Evolutionary conservation across 30 jellyfish, hydroid and myxozoan species (phyloP).

Genomic region (Turritopsis dohrnii): DNA sequence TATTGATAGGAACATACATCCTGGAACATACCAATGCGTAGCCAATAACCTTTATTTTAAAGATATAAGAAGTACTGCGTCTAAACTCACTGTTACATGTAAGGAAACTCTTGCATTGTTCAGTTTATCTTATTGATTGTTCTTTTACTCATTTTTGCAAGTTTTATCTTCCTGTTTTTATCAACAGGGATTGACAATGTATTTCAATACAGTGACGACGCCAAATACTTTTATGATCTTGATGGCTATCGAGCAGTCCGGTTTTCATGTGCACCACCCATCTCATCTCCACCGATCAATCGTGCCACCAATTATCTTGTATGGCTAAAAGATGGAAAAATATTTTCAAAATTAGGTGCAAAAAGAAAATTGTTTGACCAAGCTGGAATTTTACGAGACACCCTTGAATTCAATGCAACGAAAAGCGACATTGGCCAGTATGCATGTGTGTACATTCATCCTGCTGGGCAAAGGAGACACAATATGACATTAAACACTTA

Average conservation of each 20-base stretch:
- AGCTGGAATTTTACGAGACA: background rate
- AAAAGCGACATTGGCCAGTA: background rate
- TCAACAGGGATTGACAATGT: background rate
- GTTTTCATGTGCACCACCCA: constrained; percentile 15
- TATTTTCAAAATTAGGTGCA: background rate
- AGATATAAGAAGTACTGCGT: background rate
- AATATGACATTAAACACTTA: background rate
- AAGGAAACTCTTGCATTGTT: background rate
- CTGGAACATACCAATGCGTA: constrained; percentile 10
- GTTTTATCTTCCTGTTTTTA: background rate
- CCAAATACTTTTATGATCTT: background rate
- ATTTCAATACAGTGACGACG: background rate
- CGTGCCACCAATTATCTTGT: background rate
- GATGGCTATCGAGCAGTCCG: background rate
- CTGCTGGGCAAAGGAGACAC: constrained; percentile 6
- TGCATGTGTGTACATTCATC: background rate
- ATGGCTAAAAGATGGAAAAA: background rate
- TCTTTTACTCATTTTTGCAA: background rate
- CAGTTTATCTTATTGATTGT: background rate
- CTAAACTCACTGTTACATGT: background rate
- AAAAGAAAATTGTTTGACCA: background rate
- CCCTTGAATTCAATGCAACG: background rate
- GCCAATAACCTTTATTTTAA: background rate
- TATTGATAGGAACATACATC: background rate
- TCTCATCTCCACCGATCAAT: background rate